Percentiles rank a stretch among this genome's conserved stretches.
These are phyloP conservation scores for Ips nitidus DNA, from an alignment of 1,140 invertebrate genomes.

Conservation along the genomic window DNA sequence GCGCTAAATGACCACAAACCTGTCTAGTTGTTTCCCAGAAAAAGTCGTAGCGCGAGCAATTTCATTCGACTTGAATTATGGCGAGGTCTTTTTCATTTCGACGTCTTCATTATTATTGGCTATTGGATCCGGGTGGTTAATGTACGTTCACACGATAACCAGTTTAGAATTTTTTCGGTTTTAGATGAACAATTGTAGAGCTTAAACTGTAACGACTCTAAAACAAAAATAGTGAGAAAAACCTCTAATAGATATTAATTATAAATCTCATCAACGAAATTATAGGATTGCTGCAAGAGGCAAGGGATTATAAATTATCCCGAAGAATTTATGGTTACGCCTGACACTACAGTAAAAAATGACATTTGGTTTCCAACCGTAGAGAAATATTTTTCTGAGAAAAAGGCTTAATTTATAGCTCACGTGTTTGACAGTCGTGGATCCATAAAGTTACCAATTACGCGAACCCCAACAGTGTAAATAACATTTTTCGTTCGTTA, in stretches of 20 bases:
- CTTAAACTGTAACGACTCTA: neutral
- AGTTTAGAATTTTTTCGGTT: too few species aligned
- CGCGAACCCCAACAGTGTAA: slow-evolving; percentile 1
- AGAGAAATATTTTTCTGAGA: slow-evolving; percentile 25
- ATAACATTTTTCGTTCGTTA: slow-evolving; percentile 20
- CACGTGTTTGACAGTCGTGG: neutral
- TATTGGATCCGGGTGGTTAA: neutral
- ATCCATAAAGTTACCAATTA: slow-evolving; percentile 11
- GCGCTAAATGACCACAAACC: neutral
- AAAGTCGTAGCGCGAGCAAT: slow-evolving; percentile 5
- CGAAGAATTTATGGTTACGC: slow-evolving; percentile 6
- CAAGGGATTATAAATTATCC: slow-evolving; percentile 23
- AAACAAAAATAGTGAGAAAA: slow-evolving; percentile 2
- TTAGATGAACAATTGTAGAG: too few species aligned
- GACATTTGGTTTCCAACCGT: neutral
- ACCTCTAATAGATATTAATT: slow-evolving; percentile 17
- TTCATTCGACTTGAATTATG: slow-evolving; percentile 11
- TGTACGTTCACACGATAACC: too few species aligned
- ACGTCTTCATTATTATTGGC: slow-evolving; percentile 9
- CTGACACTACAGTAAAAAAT: slow-evolving; percentile 9
- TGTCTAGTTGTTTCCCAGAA: slow-evolving; percentile 11
- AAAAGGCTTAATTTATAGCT: slow-evolving; percentile 18
- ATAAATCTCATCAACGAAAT: slow-evolving; percentile 19
- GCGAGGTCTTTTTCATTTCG: slow-evolving; percentile 1
- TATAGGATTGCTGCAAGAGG: slow-evolving; percentile 16